Base-by-base conservation (phyloP, 2,113 vertebrate species). In the Bombycilla garrulus region DNA sequence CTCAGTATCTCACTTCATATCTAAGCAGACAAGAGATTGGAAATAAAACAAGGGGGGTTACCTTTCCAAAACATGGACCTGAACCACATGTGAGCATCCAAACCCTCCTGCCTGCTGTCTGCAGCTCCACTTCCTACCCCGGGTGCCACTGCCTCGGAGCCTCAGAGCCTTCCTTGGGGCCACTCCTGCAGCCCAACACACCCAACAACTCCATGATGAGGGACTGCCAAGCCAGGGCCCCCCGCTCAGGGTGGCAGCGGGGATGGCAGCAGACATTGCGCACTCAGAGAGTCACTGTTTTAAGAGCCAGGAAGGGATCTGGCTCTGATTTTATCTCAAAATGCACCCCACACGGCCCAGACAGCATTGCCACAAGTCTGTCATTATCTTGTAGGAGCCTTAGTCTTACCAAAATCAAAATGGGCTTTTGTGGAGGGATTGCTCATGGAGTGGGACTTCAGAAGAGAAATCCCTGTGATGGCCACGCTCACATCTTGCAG, bases 401-500 rank as follows among this genome's bases (percentile, higher is more conserved):
- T 14, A 33, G 33, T 60, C 38, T 18, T 36, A 31, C 47, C 35
- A 21, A 84, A 91, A 78, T 58, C 42, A 35, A 47, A 92, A 17
- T 6, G 15, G 33, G 36, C 21, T 70, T 86, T 91, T 40, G 22
- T 66, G 28, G 21, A 76, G 40, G 18, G 20, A 28, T 12, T 54
- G 53, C 31, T 56, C 29, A 7, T 7, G 13, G 42, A 65, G 18
- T 25, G 45, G 67, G n/a, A 31, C 18, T 83, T 31, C 38, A 64
- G 29, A 51, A 45, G 17, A 62, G 69, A 90, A 47, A 35, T 38
- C 21, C 19, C 56, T 44, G 15, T 26, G 42, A 54, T 1, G 23
- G 24, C 61, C 45, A 12, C 0, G 11, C 29, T 61, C 9, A 0
- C 5, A 16, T 17, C 66, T 61, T 2, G 0, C 13, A 73, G 28